Conservation (phyloP, 2,797 vertebrate genomes). For the Mus spretus region DNA sequence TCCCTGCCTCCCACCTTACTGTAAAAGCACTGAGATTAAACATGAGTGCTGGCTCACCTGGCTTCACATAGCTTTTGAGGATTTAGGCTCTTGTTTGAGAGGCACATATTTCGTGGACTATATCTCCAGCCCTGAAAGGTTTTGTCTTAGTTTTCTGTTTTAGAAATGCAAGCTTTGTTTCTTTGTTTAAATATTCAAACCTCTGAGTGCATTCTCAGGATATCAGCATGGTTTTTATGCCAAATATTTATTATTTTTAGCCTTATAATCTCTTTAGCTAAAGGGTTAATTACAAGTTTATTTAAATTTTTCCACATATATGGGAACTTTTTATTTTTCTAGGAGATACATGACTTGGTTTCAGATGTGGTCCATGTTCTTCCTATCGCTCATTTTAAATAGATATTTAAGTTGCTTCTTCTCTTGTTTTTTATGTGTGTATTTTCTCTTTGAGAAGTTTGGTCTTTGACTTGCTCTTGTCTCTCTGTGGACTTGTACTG, state of each 20-base stretch:
- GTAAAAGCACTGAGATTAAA: background rate
- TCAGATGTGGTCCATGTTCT: background rate
- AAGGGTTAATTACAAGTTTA: background rate
- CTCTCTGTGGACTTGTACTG: background rate
- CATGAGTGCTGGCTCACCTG: background rate
- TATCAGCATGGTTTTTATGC: background rate
- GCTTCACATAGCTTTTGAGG: too few relatives aligned
- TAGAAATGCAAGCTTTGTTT: background rate
- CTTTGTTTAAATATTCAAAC: too few relatives aligned
- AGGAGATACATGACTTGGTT: conserved; percentile 45
- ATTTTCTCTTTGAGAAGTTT: background rate
- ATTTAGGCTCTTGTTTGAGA: background rate
- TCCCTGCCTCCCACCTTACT: background rate
- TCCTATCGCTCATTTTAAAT: background rate
- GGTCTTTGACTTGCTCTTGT: background rate
- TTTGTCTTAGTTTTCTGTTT: background rate
- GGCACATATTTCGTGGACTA: too few relatives aligned
- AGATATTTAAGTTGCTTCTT: background rate
- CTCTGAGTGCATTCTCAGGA: background rate
- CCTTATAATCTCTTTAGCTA: conserved; percentile 3
- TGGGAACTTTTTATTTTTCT: background rate
- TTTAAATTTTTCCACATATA: background rate
- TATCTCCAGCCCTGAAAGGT: background rate
- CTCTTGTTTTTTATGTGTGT: conserved; percentile 17
- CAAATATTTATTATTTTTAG: conserved; percentile 29